Base-by-base conservation (phyloP, 2,797 vertebrate genomes). In the Syndactyla subalaris region DNA sequence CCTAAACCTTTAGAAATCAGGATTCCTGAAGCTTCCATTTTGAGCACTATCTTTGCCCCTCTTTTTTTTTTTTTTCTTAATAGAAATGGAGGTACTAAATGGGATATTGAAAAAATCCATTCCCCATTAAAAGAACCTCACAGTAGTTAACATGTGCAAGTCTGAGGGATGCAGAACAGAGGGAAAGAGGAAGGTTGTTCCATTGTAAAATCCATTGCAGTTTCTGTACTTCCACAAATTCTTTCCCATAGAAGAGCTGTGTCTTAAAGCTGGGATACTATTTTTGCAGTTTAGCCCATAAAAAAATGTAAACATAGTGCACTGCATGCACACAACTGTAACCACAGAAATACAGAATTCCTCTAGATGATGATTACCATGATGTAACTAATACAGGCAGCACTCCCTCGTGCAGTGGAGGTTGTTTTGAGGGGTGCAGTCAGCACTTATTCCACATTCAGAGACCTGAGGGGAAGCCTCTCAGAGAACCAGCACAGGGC, bases 371-470 rank as follows among this genome's bases (percentile, higher is more conserved):
- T 9, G 21, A 32, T 9, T 9, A 7, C 9, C 5, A 1, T 15
- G 61, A 17, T 14, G 26, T 20, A 39, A 29, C 10, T 29, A 49
- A 22, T 39, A 34, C 7, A 5, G 8, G 17, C 52, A 75, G 30
- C 57, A 3, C 27, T 36, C 15, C 6, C 16, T 18, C 38, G 38
- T 29, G n/a, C 27, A 32, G 68, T 24, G 22, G 43, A 55, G 46
- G 30, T 41, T 26, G 22, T 23, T 86, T 27, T 22, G 38, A 38
- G 24, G 49, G n/a, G 39, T 15, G 36, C 61, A 22, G 55, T 4
- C 2, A 2, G 39, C 23, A 21, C 14, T 54, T 39, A 4, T 1
- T 29, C 22, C 10, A 2, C 24, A 29, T 7, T 43, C 39, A 29
- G 67, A 41, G 36, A 63, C 30, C 30, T 45, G 21, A 34, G n/a